phyloP scores from a whole-genome alignment of 2,113 vertebrate genomes.

The Cacatua alba region DNA sequence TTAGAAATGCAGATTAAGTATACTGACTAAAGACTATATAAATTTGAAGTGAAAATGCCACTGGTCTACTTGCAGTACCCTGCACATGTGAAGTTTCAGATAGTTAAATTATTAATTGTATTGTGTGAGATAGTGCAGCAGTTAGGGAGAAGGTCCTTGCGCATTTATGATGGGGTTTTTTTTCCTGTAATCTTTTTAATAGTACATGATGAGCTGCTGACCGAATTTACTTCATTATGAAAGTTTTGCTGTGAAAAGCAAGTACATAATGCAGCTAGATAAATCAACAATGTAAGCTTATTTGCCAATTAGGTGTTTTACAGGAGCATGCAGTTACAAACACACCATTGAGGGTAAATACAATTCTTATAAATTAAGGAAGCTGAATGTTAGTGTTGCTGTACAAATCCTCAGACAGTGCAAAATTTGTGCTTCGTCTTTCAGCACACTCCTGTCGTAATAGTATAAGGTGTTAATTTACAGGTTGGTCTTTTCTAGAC shows the following conservation, averaged over 20 bases:
- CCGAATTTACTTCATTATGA: slow-evolving; percentile 67
- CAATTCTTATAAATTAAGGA: not conserved
- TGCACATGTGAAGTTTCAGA: slow-evolving; percentile 86
- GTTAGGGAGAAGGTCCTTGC: slow-evolving; percentile 81
- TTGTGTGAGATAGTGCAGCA: slow-evolving; percentile 84
- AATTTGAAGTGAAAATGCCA: slow-evolving; percentile 98
- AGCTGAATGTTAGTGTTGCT: not conserved
- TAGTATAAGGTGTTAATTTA: not conserved
- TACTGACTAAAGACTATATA: slow-evolving; percentile 97
- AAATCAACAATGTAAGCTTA: not conserved
- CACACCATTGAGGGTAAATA: not conserved
- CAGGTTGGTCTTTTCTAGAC: not conserved
- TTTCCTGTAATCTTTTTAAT: slow-evolving; percentile 70
- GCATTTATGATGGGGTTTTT: slow-evolving; percentile 70
- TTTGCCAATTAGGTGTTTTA: not conserved
- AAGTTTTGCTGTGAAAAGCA: slow-evolving; percentile 33
- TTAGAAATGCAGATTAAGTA: slow-evolving; percentile 98
- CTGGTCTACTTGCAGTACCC: slow-evolving; percentile 85
- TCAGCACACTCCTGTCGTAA: not conserved
- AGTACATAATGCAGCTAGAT: not conserved
- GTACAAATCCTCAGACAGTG: not conserved
- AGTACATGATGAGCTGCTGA: slow-evolving; percentile 69
- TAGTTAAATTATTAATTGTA: slow-evolving; percentile 93
- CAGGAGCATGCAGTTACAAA: not conserved
- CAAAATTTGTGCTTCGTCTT: not conserved